Evolutionary conservation across 2,888 invertebrate species (phyloP).

Genomic region (Lycia hirtaria): DNA sequence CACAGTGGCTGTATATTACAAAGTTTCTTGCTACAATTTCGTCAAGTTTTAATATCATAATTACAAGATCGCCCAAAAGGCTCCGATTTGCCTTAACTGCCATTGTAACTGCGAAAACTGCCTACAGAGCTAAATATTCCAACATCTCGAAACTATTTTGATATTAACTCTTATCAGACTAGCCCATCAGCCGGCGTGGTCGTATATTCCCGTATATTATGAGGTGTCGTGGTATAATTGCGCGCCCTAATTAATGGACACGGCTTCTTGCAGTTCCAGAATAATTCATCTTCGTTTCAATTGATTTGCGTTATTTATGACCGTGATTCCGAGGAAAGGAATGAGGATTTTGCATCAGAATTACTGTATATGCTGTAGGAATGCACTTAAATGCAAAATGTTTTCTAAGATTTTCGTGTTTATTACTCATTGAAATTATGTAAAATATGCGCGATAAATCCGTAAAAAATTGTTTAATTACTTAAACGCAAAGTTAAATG

Average conservation of each 20-base stretch:
- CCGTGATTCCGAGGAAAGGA: constrained; percentile 6
- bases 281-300: constrained; percentile 29
- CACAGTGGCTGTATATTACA: too few species aligned
- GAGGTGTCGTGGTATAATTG: constrained; percentile 25
- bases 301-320: constrained; percentile 30
- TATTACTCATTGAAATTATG: too few species aligned
- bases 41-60: too few species aligned
- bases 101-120: background rate
- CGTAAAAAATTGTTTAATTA: too few species aligned
- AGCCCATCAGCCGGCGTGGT: constrained; percentile 3
- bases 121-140: background rate
- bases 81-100: too few species aligned
- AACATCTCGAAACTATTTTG: constrained; percentile 1
- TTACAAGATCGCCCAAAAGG: too few species aligned
- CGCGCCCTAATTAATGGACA: constrained; percentile 22
- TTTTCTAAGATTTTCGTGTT: too few species aligned
- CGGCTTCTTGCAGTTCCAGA: constrained; percentile 11
- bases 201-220: constrained; percentile 13
- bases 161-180: constrained; percentile 13
- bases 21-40: too few species aligned
- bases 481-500: too few species aligned
- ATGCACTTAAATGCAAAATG: background rate
- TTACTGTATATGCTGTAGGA: background rate
- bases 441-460: too few species aligned
- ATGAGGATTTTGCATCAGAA: background rate